phyloP scores from a whole-genome alignment of 2,888 invertebrate genomes.

The Branchipolynoe longqiensis region DNA sequence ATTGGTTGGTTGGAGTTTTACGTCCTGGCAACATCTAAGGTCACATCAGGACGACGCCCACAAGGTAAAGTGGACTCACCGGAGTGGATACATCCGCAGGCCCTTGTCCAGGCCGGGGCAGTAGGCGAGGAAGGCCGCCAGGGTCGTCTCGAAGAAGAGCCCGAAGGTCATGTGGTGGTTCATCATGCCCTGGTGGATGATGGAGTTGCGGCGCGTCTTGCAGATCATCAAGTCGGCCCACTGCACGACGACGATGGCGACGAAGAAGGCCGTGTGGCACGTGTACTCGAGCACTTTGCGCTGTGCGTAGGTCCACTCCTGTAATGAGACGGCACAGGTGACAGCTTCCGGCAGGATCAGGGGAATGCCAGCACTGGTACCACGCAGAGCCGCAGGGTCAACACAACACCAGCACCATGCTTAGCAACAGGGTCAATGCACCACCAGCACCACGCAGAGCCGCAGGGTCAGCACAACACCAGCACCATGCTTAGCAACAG shows the following conservation, averaged over 20 bases:
- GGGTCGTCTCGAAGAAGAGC: constrained; percentile 82
- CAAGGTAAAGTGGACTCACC: constrained; percentile 77
- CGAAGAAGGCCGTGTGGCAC: constrained; percentile 72
- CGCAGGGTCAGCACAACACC: too few relatives aligned
- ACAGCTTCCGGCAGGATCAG: neutral
- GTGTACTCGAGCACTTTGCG: constrained; percentile 72
- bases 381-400: too few relatives aligned
- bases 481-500: too few relatives aligned
- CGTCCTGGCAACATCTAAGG: too few relatives aligned
- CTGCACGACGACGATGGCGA: constrained; percentile 72
- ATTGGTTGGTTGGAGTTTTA: too few relatives aligned
- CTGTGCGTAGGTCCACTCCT: constrained; percentile 69
- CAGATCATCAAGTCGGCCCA: constrained; percentile 71
- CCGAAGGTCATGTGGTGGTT: constrained; percentile 82
- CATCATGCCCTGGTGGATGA: constrained; percentile 72
- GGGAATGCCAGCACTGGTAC: too few relatives aligned
- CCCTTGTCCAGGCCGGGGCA: constrained; percentile 82
- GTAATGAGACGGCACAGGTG: neutral
- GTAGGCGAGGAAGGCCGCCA: constrained; percentile 82
- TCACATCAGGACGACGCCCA: too few relatives aligned
- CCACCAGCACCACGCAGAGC: too few relatives aligned
- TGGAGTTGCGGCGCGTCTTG: constrained; percentile 71
- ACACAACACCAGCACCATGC: too few relatives aligned
- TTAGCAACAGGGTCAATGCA: too few relatives aligned
- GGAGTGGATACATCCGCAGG: constrained; percentile 82